Conservation (phyloP, 2,113 vertebrate genomes). For the Cololabis saira region DNA sequence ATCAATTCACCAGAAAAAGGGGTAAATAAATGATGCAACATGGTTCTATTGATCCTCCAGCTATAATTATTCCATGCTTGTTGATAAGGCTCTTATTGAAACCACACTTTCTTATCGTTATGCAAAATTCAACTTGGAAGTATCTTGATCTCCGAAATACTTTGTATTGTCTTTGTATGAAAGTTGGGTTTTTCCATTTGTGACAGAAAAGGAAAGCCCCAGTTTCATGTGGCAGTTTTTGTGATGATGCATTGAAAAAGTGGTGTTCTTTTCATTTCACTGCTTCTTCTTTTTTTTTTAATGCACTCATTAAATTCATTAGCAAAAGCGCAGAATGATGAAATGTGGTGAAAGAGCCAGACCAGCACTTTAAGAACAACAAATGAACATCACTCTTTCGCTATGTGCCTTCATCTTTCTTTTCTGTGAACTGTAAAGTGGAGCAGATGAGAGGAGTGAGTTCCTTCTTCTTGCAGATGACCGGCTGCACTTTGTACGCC, state of each 20-base stretch:
- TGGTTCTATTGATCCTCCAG: neutral
- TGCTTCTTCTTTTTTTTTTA: constrained; percentile 66
- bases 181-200: constrained; percentile 24
- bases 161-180: neutral
- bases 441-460: constrained; percentile 27
- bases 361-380: constrained; percentile 76
- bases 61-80: too few species aligned
- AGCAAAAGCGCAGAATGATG: constrained; percentile 77
- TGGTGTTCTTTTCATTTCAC: constrained; percentile 47
- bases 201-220: constrained; percentile 17
- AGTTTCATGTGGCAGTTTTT: constrained; percentile 41
- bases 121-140: too few species aligned
- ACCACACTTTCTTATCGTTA: too few species aligned
- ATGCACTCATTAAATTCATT: constrained; percentile 78
- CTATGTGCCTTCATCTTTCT: constrained; percentile 38
- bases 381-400: constrained; percentile 47
- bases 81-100: too few species aligned
- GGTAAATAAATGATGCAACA: constrained; percentile 63
- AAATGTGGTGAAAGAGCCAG: constrained; percentile 81
- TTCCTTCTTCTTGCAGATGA: constrained; percentile 22
- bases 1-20: constrained; percentile 39
- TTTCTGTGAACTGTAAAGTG: constrained; percentile 48
- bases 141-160: constrained; percentile 2
- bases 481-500: neutral
- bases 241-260: constrained; percentile 64